Percentiles rank a stretch among this genome's conserved stretches.
phyloP scores from a whole-genome alignment of 1,140 invertebrate genomes.

The Ptiloglossa arizonensis region DNA sequence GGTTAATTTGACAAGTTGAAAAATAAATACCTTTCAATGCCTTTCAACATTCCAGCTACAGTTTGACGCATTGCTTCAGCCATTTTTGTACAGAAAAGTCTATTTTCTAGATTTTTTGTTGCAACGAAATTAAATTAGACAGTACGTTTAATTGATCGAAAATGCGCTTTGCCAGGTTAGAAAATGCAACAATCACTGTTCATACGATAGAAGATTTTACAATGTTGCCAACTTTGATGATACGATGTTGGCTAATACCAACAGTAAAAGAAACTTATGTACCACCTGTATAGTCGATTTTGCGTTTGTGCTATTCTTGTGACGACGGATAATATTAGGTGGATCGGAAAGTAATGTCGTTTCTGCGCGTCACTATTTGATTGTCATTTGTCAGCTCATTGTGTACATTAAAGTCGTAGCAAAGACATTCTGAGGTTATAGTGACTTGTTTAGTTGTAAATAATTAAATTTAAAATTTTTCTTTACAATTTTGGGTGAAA shows the following conservation, averaged over 20 bases:
- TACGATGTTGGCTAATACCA: conserved; percentile 1
- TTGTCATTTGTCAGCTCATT: too few species aligned
- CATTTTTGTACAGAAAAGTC: conserved; percentile 76
- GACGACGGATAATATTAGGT: too few species aligned
- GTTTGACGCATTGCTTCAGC: conserved; percentile 89
- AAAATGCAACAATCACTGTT: neutral
- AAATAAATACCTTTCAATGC: conserved; percentile 89
- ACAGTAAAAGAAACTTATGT: too few species aligned
- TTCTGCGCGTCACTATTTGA: too few species aligned
- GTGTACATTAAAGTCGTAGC: too few species aligned
- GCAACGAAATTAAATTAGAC: neutral
- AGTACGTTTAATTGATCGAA: neutral
- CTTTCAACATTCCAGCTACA: conserved; percentile 88
- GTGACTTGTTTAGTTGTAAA: too few species aligned
- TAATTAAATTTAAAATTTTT: too few species aligned
- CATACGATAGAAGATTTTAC: neutral
- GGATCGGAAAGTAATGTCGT: too few species aligned
- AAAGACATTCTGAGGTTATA: too few species aligned
- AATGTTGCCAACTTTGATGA: conserved; percentile 31
- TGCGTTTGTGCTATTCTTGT: too few species aligned
- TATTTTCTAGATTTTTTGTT: neutral
- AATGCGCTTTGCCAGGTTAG: conserved; percentile 13
- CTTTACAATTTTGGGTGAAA: too few species aligned
- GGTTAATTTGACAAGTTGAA: conserved; percentile 8
- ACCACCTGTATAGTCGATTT: too few species aligned